These are phyloP conservation scores for Ictalurus furcatus DNA, from an alignment of 2,113 vertebrate genomes.

Conservation along the genomic window DNA sequence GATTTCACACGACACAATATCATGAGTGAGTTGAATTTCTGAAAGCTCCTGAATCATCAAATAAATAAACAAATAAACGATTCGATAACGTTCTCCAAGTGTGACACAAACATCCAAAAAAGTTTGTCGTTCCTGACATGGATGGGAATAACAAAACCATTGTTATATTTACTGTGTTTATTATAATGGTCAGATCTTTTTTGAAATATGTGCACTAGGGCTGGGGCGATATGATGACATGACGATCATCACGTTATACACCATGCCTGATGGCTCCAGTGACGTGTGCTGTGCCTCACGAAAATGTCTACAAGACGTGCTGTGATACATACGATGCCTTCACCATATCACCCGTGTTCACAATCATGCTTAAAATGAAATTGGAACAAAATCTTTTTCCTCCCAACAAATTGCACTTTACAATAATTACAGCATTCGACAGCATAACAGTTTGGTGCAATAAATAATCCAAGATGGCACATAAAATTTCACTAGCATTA, in stretches of 20 bases:
- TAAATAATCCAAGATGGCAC: constrained; percentile 7
- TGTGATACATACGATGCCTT: background rate
- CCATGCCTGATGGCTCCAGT: background rate
- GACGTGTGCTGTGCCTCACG: background rate
- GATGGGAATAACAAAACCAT: too few species aligned
- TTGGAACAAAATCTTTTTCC: background rate
- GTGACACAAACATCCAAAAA: background rate
- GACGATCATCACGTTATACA: background rate
- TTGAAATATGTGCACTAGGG: background rate
- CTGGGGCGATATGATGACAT: background rate
- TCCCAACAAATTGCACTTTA: constrained; percentile 2
- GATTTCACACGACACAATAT: background rate
- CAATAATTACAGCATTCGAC: constrained; percentile 10
- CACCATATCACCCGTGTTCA: background rate
- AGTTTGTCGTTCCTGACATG: background rate
- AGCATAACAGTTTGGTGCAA: background rate
- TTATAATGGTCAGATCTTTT: background rate
- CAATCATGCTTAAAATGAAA: background rate
- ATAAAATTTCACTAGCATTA: background rate
- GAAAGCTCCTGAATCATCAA: background rate
- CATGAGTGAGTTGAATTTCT: background rate
- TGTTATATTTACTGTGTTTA: background rate
- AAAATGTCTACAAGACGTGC: background rate
- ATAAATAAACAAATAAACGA: background rate
- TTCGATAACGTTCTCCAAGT: background rate